Conservation (phyloP, 2,113 vertebrate genomes). For the Orthonyx spaldingii region DNA sequence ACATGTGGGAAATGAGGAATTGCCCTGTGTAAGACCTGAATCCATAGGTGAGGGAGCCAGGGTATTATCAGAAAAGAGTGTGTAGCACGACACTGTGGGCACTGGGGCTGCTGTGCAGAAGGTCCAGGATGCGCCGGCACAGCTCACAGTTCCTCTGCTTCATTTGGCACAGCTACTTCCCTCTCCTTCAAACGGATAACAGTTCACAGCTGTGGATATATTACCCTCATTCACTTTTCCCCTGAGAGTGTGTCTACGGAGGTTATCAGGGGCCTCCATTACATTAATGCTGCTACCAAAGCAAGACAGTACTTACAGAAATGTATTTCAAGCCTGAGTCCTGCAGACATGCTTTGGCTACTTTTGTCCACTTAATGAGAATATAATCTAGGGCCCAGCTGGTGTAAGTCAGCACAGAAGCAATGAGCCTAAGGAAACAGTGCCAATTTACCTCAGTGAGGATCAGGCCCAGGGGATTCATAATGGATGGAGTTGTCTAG, state of each 20-base stretch:
- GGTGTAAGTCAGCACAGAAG: not conserved
- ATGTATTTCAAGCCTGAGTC: not conserved
- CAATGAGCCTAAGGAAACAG: not conserved
- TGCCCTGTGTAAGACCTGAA: not conserved
- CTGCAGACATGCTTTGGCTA: not conserved
- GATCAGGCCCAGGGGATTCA: constrained; percentile 41
- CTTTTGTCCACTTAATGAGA: constrained; percentile 35
- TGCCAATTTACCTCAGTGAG: not conserved
- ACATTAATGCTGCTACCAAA: not conserved
- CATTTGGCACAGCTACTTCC: not conserved
- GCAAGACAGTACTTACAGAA: not conserved
- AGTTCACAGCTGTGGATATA: not conserved
- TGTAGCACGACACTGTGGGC: not conserved
- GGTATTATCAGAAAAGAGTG: not conserved
- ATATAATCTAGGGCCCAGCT: constrained; percentile 20
- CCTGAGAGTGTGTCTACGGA: not conserved
- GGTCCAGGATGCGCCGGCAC: rapidly evolving
- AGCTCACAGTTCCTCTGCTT: rapidly evolving
- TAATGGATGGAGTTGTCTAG: constrained; percentile 40
- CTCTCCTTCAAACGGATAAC: rapidly evolving
- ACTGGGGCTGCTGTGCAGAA: not conserved
- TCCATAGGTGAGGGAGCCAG: not conserved
- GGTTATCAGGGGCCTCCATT: not conserved
- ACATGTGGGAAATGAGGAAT: not conserved
- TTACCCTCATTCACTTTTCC: not conserved